Evolutionary conservation across 2,888 invertebrate species (phyloP).

Genomic region (Vandiemenella viatica): DNA sequence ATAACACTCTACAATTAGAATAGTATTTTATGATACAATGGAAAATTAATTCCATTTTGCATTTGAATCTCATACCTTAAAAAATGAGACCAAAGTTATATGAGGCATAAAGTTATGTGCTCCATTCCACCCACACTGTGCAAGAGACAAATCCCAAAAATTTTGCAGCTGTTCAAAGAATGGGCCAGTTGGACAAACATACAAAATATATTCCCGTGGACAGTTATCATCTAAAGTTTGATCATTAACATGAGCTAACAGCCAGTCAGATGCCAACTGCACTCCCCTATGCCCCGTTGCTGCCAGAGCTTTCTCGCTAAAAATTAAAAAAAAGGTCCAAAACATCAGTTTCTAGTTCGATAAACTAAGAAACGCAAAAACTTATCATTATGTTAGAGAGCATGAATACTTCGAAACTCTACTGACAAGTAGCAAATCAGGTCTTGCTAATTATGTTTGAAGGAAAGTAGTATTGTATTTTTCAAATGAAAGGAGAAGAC

Average conservation of each 20-base stretch:
- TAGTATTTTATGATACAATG: no score
- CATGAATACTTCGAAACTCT: constrained; percentile 1
- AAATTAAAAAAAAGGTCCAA: constrained; percentile 21
- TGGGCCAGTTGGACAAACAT: constrained; percentile 68
- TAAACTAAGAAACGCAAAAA: constrained; percentile 5
- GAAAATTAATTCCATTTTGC: no score
- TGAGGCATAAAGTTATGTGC: constrained; percentile 84
- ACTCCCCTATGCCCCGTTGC: constrained; percentile 80
- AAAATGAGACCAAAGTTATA: constrained; percentile 77
- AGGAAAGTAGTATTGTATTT: no score
- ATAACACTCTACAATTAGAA: no score
- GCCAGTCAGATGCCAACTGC: constrained; percentile 80
- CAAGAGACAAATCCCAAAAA: constrained; percentile 65
- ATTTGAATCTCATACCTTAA: constrained; percentile 45
- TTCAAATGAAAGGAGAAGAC: no score
- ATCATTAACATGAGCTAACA: constrained; percentile 78
- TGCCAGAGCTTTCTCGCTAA: constrained; percentile 73
- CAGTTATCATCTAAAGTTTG: constrained; percentile 57
- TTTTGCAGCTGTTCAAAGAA: constrained; percentile 54
- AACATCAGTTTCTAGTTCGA: constrained; percentile 4
- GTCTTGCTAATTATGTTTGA: no score
- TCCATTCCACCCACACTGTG: constrained; percentile 70
- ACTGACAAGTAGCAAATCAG: no score
- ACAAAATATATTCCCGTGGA: constrained; percentile 73
- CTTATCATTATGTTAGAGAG: constrained; percentile 1